Percentiles rank a stretch among this genome's conserved stretches.
Conservation (phyloP, 2,113 vertebrate species). For the Cyanistes caeruleus region DNA sequence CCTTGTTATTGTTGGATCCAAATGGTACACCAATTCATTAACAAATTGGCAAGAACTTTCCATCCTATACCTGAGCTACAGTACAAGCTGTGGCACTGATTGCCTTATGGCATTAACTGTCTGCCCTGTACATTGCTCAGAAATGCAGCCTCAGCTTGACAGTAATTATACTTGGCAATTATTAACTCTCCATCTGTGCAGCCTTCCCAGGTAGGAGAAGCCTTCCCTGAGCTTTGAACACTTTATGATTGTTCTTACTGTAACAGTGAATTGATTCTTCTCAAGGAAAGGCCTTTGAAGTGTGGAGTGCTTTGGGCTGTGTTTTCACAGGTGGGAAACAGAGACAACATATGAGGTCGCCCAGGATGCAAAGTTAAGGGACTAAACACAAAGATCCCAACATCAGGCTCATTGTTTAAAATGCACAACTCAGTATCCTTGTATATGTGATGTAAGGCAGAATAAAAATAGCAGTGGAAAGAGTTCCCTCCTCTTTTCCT, state of each 20-base stretch:
- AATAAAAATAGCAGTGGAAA: neutral
- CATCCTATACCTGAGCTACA: neutral
- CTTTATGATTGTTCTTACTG: neutral
- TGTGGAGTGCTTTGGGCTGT: neutral
- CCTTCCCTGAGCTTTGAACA: neutral
- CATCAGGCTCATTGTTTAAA: neutral
- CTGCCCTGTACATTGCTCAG: neutral
- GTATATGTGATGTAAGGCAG: neutral
- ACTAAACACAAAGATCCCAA: neutral
- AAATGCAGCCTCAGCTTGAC: neutral
- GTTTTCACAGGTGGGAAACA: slow-evolving; percentile 10
- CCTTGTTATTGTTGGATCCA: neutral
- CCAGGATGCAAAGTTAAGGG: neutral
- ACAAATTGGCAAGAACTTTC: neutral
- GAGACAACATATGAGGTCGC: neutral
- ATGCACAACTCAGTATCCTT: neutral
- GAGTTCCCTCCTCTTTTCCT: neutral
- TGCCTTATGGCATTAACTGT: neutral
- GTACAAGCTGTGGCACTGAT: neutral
- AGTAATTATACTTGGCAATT: neutral
- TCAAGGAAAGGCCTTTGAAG: neutral
- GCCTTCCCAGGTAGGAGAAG: neutral
- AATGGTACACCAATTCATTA: neutral
- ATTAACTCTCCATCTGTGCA: slow-evolving; percentile 3
- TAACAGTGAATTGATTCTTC: neutral